Evolutionary conservation across 2,797 vertebrate species (phyloP), one percentile per base, ranked within the genome.

Genomic region (Hipposideros larvatus): DNA sequence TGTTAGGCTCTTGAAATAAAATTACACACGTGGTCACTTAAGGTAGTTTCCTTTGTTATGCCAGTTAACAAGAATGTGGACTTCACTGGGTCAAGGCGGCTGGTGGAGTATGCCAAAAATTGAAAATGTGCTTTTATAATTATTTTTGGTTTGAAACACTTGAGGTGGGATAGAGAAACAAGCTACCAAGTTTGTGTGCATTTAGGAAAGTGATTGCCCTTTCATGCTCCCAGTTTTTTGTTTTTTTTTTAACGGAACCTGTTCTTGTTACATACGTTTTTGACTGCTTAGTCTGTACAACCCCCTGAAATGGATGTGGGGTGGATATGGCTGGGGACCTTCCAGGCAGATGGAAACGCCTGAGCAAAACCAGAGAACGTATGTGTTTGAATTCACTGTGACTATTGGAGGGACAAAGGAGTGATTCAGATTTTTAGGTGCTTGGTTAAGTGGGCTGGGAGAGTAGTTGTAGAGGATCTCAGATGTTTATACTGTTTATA

Each of bases 31-130:
- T 87, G 37, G 37, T 90, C 46, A 68, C 59, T 79, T 61, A 43
- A 92, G 57, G 55, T 83, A 79, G 24, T 82, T 95, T 96, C 59
- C 21, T 95, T 89, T 92, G 37, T 86, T 89, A n/a, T 68, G 16
- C 7, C 7, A 1, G 65, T 34, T 80, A 84, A 57, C 5, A 91
- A 65, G 19, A 93, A 86, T 95, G 66, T 95, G 34, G 10, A 13
- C 90, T 85, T 90, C 13, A 57, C 2, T 93, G 87, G 28, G 15
- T 66, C 43, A 73, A 55, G 28, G n/a, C 89, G 22, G 65, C 51
- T 90, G 57, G 48, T 46, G 8, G 26, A 77, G 15, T 90, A 34
- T 1, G 11, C 31, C 57, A 48, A 22, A 87, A 94, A 55, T 92
- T 65, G 34, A 70, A 96, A 90, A 15, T 88, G 74, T 16, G 22